These are phyloP conservation scores for Drosophila baimaii DNA, from an alignment of 1,140 invertebrate species.

Conservation along the genomic window DNA sequence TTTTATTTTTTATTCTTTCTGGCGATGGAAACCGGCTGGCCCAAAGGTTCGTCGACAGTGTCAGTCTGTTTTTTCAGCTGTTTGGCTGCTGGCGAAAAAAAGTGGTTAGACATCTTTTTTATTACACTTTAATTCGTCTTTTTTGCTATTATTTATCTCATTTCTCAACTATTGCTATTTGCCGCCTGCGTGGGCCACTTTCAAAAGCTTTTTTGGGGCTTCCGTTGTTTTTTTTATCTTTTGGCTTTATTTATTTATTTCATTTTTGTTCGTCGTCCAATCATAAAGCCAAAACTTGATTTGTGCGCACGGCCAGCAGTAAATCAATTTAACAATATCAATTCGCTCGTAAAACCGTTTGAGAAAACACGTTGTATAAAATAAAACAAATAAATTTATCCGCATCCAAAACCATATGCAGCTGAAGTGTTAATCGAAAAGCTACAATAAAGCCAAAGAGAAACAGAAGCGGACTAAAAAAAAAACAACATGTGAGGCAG, in stretches of 20 bases:
- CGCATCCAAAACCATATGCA: slow-evolving; percentile 44
- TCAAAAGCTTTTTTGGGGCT: slow-evolving; percentile 59
- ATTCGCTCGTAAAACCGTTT: slow-evolving; percentile 43
- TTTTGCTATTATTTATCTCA: slow-evolving; percentile 67
- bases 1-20: slow-evolving; percentile 39
- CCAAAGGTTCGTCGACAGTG: slow-evolving; percentile 72
- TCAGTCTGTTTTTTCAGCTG: slow-evolving; percentile 72
- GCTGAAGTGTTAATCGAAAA: slow-evolving; percentile 63
- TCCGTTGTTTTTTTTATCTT: slow-evolving; percentile 30
- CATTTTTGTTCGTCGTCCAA: slow-evolving; percentile 19
- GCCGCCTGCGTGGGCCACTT: slow-evolving; percentile 74
- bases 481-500: slow-evolving; percentile 61
- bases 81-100: slow-evolving; percentile 59
- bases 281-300: slow-evolving; percentile 58
- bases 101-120: slow-evolving; percentile 77
- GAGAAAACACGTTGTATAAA: slow-evolving; percentile 23
- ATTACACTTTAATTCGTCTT: slow-evolving; percentile 78
- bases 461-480: slow-evolving; percentile 22
- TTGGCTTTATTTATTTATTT: slow-evolving; percentile 41
- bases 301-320: slow-evolving; percentile 55
- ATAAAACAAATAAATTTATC: slow-evolving; percentile 39
- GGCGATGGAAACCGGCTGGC: slow-evolving; percentile 64
- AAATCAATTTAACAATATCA: slow-evolving; percentile 67
- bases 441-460: slow-evolving; percentile 35
- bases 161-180: slow-evolving; percentile 68